Evolutionary conservation across 2,113 vertebrate genomes (phyloP).

Genomic region (Pontoporia blainvillei): DNA sequence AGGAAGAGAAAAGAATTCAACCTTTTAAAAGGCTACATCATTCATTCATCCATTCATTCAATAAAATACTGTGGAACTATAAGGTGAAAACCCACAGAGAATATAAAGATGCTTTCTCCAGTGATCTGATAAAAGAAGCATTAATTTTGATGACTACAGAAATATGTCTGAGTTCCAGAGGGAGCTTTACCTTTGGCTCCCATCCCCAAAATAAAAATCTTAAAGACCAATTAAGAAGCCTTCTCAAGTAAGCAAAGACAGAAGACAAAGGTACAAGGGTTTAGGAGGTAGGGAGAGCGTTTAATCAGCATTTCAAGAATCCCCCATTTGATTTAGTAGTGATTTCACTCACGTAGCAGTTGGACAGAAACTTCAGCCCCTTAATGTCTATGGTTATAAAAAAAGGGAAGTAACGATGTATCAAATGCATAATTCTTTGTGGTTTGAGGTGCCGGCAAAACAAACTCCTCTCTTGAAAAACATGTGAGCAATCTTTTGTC

Average conservation of each 20-base stretch:
- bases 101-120: not conserved
- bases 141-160: conserved; percentile 29
- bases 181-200: conserved; percentile 1
- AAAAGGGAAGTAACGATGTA: not conserved
- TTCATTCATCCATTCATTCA: not conserved
- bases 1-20: conserved; percentile 21
- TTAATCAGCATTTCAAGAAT: conserved; percentile 9
- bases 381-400: conserved; percentile 12
- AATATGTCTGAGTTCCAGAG: not conserved
- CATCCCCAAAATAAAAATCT: conserved; percentile 18
- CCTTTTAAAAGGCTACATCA: not conserved
- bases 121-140: conserved; percentile 11
- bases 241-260: not conserved
- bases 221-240: not conserved
- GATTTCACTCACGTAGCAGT: not conserved
- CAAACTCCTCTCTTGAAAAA: conserved; percentile 18
- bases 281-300: not conserved
- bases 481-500: not conserved
- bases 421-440: conserved; percentile 2
- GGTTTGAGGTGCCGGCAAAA: conserved; percentile 9
- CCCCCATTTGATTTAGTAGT: not conserved
- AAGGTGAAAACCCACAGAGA: not conserved
- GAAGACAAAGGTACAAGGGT: not conserved
- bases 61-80: not conserved
- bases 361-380: conserved; percentile 9